phyloP scores from a whole-genome alignment of 2,888 invertebrate species.

The Griposia aprilina region DNA sequence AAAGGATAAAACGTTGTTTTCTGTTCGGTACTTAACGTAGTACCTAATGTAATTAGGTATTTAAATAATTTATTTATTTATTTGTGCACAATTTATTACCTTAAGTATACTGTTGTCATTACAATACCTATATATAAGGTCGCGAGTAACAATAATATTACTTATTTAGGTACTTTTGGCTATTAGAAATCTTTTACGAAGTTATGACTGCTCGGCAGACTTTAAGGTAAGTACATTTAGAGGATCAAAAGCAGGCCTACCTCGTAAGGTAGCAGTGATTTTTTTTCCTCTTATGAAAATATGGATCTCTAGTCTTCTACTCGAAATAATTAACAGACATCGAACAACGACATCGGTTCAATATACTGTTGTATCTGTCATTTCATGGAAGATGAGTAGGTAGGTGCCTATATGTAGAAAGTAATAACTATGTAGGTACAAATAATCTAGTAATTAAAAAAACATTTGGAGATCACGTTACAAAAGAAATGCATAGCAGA shows the following conservation, averaged over 20 bases:
- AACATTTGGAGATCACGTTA: not conserved
- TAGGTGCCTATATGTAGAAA: not conserved
- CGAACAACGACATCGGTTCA: not conserved
- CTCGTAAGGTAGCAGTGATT: not conserved
- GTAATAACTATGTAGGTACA: not conserved
- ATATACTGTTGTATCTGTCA: not conserved
- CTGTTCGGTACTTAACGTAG: not conserved
- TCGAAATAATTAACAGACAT: not conserved
- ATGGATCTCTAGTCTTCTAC: not conserved
- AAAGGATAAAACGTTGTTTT: constrained; percentile 7
- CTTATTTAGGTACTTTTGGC: not conserved
- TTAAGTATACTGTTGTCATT: too few species aligned
- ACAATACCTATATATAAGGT: too few species aligned
- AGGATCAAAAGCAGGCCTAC: not conserved
- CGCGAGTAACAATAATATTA: not conserved
- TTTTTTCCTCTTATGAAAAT: not conserved
- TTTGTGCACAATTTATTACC: too few species aligned
- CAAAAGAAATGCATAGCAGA: not conserved
- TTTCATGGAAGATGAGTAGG: not conserved
- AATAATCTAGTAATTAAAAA: not conserved
- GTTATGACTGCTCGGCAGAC: not conserved
- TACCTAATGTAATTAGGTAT: not conserved
- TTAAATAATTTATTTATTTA: too few species aligned
- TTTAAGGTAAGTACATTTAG: too few species aligned
- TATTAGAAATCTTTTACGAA: not conserved